phyloP scores from a whole-genome alignment of 2,113 vertebrate species.

The Riparia riparia region DNA sequence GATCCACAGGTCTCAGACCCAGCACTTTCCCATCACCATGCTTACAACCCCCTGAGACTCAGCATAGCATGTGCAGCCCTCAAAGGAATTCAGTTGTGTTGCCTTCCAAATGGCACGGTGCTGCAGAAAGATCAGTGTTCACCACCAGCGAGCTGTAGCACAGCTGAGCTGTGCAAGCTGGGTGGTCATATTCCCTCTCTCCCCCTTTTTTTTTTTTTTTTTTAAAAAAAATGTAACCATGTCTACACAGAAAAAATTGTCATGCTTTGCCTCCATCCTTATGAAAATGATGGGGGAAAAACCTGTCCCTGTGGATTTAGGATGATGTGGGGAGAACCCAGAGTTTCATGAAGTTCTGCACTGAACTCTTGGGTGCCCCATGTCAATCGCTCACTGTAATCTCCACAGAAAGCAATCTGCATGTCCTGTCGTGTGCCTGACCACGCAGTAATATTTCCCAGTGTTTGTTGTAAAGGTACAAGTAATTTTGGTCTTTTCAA shows the following conservation, averaged over 20 bases:
- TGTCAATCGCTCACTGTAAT: neutral
- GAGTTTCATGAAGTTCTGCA: neutral
- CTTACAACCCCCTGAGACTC: neutral
- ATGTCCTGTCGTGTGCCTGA: neutral
- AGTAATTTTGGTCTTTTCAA: neutral
- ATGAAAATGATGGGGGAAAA: neutral
- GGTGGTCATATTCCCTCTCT: neutral
- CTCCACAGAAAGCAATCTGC: neutral
- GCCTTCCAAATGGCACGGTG: neutral
- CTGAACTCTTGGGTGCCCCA: neutral
- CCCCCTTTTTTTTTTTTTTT: too few species aligned
- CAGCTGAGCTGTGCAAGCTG: neutral
- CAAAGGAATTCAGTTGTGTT: neutral
- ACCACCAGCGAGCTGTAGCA: neutral
- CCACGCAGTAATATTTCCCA: neutral
- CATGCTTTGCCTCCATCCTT: neutral
- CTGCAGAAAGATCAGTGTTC: accelerated
- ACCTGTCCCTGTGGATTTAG: neutral
- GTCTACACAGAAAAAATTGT: neutral
- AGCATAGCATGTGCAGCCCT: neutral
- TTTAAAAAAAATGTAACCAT: neutral
- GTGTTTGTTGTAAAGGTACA: neutral
- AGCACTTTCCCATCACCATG: neutral
- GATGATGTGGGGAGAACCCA: neutral
- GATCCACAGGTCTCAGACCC: neutral